These are phyloP conservation scores for Ctenopoma kingsleyae DNA, from an alignment of 2,797 vertebrate genomes.

Conservation along the genomic window DNA sequence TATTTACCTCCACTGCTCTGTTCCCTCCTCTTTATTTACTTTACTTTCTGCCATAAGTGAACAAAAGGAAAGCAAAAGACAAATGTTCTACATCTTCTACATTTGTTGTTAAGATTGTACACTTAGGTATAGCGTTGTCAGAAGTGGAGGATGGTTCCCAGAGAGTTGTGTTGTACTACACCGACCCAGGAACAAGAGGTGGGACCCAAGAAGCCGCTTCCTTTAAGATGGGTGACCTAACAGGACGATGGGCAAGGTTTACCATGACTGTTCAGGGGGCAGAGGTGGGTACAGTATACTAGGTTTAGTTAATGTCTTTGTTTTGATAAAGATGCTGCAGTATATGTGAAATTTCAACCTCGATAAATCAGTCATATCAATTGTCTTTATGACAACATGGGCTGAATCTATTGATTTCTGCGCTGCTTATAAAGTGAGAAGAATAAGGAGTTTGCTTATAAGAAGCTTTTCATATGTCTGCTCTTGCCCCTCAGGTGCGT, in stretches of 20 bases:
- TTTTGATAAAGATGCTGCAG: neutral
- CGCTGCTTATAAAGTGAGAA: neutral
- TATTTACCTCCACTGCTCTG: rapidly evolving
- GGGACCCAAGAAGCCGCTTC: conserved; percentile 89
- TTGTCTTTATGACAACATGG: neutral
- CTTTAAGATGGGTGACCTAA: conserved; percentile 92
- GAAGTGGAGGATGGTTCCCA: conserved; percentile 90
- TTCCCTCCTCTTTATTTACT: neutral
- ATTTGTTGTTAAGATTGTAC: conserved; percentile 79
- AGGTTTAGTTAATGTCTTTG: too few relatives aligned
- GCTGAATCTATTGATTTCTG: neutral
- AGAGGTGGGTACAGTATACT: conserved; percentile 61
- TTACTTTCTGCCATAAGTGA: neutral
- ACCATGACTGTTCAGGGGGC: conserved; percentile 87
- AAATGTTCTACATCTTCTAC: neutral
- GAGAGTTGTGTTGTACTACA: conserved; percentile 92
- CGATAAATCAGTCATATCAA: neutral
- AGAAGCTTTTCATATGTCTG: neutral
- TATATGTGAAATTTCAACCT: neutral
- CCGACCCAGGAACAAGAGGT: conserved; percentile 81
- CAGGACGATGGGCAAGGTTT: conserved; percentile 92
- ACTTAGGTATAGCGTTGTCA: conserved; percentile 90
- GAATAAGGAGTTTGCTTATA: neutral
- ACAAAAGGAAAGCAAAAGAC: neutral
- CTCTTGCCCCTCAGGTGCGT: conserved; percentile 69